A percentile compares a stretch with the other conserved stretches of the same genome.
phyloP scores from a whole-genome alignment of 1,140 invertebrate species.

The Pseudobourletiella spinata region DNA sequence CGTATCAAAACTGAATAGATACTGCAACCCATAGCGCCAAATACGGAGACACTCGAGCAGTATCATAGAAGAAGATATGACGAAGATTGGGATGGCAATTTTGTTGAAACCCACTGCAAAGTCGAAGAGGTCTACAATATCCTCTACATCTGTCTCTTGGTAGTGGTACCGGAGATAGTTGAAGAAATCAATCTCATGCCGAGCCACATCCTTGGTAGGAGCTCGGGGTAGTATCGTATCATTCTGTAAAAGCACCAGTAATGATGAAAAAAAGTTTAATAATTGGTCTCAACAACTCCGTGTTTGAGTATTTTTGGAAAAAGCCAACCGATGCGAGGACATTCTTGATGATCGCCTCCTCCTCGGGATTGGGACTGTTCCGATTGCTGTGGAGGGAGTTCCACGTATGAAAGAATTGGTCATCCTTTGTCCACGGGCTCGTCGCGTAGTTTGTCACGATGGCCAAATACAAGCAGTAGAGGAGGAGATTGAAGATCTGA shows the following conservation, averaged over 20 bases:
- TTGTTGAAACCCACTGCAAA: not conserved
- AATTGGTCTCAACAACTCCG: too few species aligned
- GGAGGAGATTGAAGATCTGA: constrained; percentile 61
- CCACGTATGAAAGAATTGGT: not conserved
- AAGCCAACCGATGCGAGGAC: not conserved
- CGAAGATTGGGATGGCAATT: not conserved
- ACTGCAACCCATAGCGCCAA: not conserved
- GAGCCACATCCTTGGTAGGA: not conserved
- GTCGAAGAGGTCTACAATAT: not conserved
- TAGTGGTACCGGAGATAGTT: not conserved
- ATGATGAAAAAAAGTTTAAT: not conserved
- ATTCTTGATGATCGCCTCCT: not conserved
- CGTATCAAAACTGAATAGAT: not conserved
- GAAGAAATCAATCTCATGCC: not conserved
- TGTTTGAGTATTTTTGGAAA: too few species aligned
- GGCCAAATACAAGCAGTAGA: constrained; percentile 64
- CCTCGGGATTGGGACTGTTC: not conserved
- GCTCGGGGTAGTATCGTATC: not conserved
- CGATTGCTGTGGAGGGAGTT: constrained; percentile 2
- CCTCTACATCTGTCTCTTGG: not conserved
- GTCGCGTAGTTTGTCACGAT: constrained; percentile 51
- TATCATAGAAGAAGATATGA: not conserved
- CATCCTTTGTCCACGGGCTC: not conserved
- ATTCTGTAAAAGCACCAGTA: too few species aligned
- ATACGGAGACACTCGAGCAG: not conserved